Evolutionary conservation across 1,140 invertebrate species (phyloP).

Genomic region (Thaumatotibia leucotreta): DNA sequence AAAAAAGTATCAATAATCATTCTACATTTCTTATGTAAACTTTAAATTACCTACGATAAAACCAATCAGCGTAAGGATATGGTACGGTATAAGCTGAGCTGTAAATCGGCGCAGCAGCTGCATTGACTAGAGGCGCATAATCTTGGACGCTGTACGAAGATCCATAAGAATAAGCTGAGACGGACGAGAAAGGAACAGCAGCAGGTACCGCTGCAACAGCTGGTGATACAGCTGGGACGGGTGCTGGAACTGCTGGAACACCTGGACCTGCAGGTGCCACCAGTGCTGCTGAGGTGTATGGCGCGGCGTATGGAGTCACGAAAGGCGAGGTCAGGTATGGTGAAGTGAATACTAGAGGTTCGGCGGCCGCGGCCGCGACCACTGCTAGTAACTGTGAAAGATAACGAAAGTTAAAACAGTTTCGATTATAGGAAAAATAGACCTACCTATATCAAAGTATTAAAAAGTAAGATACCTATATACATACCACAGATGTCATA

Average conservation of each 20-base stretch:
- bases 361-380: conserved; percentile 20
- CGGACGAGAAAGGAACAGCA: conserved; percentile 13
- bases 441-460: too few species aligned
- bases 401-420: neutral
- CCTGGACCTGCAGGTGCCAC: conserved; percentile 5
- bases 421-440: neutral
- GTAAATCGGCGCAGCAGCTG: conserved; percentile 5
- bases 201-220: conserved; percentile 16
- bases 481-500: too few species aligned
- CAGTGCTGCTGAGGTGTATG: neutral
- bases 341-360: conserved; percentile 26
- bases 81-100: conserved; percentile 18
- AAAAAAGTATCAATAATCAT: too few species aligned
- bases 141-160: conserved; percentile 25
- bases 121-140: conserved; percentile 21
- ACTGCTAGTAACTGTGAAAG: conserved; percentile 26
- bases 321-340: conserved; percentile 17
- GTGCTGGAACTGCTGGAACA: neutral
- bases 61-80: conserved; percentile 20
- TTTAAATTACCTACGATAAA: conserved; percentile 18
- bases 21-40: neutral
- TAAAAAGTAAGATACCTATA: too few species aligned
- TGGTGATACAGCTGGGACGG: neutral
- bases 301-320: neutral
- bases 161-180: conserved; percentile 24